Evolutionary conservation across 30 jellyfish, hydroid and myxozoan species (phyloP).

Genomic region (Morbakka virulenta): DNA sequence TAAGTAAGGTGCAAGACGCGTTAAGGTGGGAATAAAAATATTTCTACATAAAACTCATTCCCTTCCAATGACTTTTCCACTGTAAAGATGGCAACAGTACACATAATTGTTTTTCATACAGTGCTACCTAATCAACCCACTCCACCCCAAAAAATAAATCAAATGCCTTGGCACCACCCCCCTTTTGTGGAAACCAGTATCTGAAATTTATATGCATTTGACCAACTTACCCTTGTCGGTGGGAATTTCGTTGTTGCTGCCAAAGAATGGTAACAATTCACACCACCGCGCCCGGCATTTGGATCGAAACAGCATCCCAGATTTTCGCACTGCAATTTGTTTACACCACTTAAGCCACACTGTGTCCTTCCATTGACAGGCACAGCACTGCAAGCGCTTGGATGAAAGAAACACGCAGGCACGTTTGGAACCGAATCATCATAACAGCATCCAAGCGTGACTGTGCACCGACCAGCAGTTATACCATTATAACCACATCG

Average conservation of each 20-base stretch:
- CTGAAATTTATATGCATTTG: too few relatives aligned
- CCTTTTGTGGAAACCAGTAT: too few relatives aligned
- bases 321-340: conserved; percentile 58
- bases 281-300: conserved; percentile 41
- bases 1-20: too few relatives aligned
- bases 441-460: conserved; percentile 88
- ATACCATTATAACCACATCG: conserved; percentile 79
- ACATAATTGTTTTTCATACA: too few relatives aligned
- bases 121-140: too few relatives aligned
- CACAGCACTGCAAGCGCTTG: conserved; percentile 81
- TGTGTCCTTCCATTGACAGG: conserved; percentile 63
- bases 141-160: too few relatives aligned
- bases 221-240: conserved; percentile 19
- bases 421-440: conserved; percentile 75
- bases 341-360: conserved; percentile 69
- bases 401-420: conserved; percentile 88
- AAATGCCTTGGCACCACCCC: too few relatives aligned
- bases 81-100: too few relatives aligned
- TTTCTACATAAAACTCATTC: too few relatives aligned
- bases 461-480: conserved; percentile 72
- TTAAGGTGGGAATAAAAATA: too few relatives aligned
- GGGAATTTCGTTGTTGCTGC: conserved; percentile 67
- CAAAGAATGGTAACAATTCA: conserved; percentile 64
- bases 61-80: too few relatives aligned
- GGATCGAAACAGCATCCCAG: conserved; percentile 94